These are phyloP conservation scores for Potorous gilbertii DNA, from an alignment of 2,797 vertebrate species.

Conservation along the genomic window DNA sequence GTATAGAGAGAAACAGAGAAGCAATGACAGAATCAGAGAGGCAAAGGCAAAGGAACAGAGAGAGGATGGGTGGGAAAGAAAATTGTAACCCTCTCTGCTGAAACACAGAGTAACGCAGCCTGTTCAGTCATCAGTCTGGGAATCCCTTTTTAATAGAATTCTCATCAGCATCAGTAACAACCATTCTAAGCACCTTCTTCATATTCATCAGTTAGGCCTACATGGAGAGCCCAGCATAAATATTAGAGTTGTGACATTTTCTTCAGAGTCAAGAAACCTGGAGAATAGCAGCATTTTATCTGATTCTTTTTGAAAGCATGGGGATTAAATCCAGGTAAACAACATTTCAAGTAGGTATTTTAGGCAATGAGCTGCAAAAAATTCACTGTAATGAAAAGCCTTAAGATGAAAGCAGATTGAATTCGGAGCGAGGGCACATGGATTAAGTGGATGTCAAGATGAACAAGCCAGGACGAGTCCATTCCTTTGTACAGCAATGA, in stretches of 20 bases:
- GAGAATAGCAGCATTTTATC: neutral
- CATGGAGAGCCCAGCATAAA: neutral
- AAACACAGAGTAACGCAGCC: neutral
- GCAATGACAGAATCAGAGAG: neutral
- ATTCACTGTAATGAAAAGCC: constrained; percentile 36
- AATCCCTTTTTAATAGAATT: neutral
- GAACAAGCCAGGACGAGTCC: neutral
- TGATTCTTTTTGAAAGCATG: neutral
- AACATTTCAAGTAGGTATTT: constrained; percentile 24
- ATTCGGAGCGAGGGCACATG: neutral
- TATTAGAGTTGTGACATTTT: neutral
- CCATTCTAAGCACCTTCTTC: constrained; percentile 17
- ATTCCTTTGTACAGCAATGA: neutral
- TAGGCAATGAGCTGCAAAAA: constrained; percentile 37
- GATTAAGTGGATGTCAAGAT: constrained; percentile 55
- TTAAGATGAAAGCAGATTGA: constrained; percentile 54
- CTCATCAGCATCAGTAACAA: neutral
- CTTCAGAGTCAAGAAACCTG: neutral
- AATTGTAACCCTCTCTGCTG: neutral
- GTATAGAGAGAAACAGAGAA: neutral
- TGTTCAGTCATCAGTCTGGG: neutral
- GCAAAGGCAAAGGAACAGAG: neutral
- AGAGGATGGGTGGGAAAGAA: neutral
- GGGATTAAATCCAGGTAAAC: constrained; percentile 6
- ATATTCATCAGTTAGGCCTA: neutral